Conservation (phyloP, 2,113 vertebrate species). For the Ctenodactylus gundi region DNA sequence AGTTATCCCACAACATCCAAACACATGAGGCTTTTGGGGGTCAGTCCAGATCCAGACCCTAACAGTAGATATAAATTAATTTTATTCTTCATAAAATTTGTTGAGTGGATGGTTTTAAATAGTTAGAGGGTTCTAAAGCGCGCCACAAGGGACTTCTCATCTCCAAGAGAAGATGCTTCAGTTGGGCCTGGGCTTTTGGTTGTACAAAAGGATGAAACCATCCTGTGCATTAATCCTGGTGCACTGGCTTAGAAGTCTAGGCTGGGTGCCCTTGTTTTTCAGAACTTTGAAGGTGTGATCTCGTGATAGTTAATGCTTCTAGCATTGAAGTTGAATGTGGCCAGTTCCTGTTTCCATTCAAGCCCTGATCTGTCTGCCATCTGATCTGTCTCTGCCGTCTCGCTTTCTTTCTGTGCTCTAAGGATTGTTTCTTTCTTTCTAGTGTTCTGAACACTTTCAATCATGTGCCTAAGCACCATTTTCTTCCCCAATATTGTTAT, state of each 20-base stretch:
- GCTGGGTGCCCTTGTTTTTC: not conserved
- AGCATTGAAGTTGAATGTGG: not conserved
- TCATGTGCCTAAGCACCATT: not conserved
- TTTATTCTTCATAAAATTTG: not conserved
- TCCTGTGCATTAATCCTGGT: not conserved
- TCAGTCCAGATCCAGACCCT: too few species aligned
- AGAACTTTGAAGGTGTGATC: not conserved
- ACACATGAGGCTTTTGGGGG: too few species aligned
- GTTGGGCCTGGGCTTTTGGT: not conserved
- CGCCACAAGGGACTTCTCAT: not conserved
- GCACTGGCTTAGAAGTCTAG: not conserved
- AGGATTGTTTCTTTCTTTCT: not conserved
- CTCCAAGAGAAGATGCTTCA: not conserved
- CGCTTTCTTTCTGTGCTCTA: not conserved
- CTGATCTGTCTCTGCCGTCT: not conserved
- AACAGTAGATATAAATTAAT: not conserved
- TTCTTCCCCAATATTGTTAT: not conserved
- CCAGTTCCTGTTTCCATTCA: not conserved
- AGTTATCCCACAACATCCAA: too few species aligned
- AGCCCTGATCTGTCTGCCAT: not conserved
- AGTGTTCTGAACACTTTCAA: not conserved
- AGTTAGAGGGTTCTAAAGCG: not conserved
- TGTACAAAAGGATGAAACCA: not conserved
- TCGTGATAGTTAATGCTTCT: not conserved
- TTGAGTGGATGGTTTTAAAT: slow-evolving; percentile 14